Conservation (phyloP, 1,140 invertebrate genomes). For the Dinothrombium tinctorium region DNA sequence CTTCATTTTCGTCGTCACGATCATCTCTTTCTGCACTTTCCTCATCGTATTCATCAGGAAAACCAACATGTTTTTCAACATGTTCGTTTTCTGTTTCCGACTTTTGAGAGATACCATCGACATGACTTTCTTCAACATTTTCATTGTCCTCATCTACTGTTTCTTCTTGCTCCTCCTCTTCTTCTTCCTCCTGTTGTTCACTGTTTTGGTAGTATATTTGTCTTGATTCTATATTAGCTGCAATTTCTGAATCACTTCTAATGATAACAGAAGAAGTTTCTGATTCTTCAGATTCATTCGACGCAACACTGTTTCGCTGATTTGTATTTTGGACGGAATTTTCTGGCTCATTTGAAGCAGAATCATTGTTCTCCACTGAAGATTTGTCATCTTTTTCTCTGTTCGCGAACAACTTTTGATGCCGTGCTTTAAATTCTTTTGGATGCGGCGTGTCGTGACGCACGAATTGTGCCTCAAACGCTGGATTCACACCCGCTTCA, state of each 20-base stretch:
- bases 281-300: not conserved
- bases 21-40: constrained; percentile 21
- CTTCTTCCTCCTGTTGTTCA: not conserved
- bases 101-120: not conserved
- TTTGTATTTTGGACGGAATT: not conserved
- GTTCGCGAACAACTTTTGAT: constrained; percentile 54
- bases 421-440: constrained; percentile 76
- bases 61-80: not conserved
- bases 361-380: constrained; percentile 6
- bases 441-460: constrained; percentile 96
- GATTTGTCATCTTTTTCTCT: constrained; percentile 7
- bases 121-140: not conserved
- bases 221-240: too few species aligned
- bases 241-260: constrained; percentile 1
- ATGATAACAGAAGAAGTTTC: constrained; percentile 4
- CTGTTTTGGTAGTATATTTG: too few species aligned
- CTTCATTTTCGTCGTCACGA: constrained; percentile 28
- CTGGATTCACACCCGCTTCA: constrained; percentile 14
- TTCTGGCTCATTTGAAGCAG: constrained; percentile 5
- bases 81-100: not conserved
- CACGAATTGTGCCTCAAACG: constrained; percentile 62
- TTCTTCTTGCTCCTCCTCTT: not conserved
- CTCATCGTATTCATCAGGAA: too few species aligned
- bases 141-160: not conserved
- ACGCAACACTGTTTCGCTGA: not conserved